A percentile compares a stretch with the other conserved stretches of the same genome.
phyloP scores from a whole-genome alignment of 2,888 invertebrate genomes.

The Rhingia campestris region DNA sequence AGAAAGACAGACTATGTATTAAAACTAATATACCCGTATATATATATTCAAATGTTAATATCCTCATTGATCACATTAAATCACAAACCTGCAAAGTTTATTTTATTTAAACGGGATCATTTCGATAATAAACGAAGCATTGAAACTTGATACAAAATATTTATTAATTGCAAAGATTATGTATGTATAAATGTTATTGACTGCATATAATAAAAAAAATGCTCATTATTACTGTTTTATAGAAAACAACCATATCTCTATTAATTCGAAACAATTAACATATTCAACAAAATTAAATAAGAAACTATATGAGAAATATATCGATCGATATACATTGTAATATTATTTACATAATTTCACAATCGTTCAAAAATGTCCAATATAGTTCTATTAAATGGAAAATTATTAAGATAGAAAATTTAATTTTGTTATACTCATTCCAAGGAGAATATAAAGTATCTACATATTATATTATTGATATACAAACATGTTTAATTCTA shows the following conservation, averaged over 20 bases:
- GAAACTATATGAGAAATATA: constrained; percentile 1
- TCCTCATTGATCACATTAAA: too few species aligned
- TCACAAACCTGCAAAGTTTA: too few species aligned
- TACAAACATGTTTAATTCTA: constrained; percentile 43
- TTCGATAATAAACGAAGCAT: too few species aligned
- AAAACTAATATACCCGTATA: too few species aligned
- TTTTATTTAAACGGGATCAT: too few species aligned
- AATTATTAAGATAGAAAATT: constrained; percentile 7
- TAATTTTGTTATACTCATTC: constrained; percentile 43
- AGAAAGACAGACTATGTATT: too few species aligned
- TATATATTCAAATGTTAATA: too few species aligned
- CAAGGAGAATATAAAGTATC: constrained; percentile 41
- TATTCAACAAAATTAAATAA: constrained; percentile 16
- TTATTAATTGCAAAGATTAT: too few species aligned
- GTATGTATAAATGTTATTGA: constrained; percentile 2
- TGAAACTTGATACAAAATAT: too few species aligned
- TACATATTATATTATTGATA: constrained; percentile 14
- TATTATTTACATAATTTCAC: constrained; percentile 21
- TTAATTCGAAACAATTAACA: constrained; percentile 31
- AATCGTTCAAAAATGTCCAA: constrained; percentile 41
- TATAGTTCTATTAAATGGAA: constrained; percentile 9
- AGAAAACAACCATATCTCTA: constrained; percentile 43
- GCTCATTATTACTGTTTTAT: constrained; percentile 20
- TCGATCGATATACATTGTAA: neutral
- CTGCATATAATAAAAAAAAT: constrained; percentile 2